phyloP scores from a whole-genome alignment of 2,113 vertebrate genomes.

The Perca flavescens region DNA sequence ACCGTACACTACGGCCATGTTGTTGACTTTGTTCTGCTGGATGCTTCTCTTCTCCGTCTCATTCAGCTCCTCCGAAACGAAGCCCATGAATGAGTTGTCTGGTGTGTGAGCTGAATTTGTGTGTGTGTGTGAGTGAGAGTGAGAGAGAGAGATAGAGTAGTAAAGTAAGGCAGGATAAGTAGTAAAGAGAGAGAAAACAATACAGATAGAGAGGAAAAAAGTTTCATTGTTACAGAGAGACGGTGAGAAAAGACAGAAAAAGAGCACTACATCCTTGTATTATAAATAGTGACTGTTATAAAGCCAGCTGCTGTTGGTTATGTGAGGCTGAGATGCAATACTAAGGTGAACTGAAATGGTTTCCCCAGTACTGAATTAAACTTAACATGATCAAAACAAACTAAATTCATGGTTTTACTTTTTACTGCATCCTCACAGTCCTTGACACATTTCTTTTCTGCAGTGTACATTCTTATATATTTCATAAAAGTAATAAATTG shows the following conservation, averaged over 20 bases:
- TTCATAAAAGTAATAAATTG: constrained; percentile 14
- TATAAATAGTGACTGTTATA: constrained; percentile 46
- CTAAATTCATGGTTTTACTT: background rate
- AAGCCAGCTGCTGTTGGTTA: constrained; percentile 45
- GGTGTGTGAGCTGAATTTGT: constrained; percentile 93
- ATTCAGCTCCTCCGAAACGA: constrained; percentile 95
- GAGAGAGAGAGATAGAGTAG: background rate
- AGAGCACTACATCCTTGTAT: constrained; percentile 33
- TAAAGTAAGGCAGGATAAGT: constrained; percentile 7
- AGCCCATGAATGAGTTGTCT: constrained; percentile 99
- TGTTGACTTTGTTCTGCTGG: constrained; percentile 91
- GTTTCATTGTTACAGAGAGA: constrained; percentile 38
- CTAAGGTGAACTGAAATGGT: background rate
- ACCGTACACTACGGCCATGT: constrained; percentile 97
- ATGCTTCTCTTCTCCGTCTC: constrained; percentile 90
- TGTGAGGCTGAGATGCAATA: background rate
- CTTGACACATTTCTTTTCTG: background rate
- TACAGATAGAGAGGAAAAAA: constrained; percentile 27
- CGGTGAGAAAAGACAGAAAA: constrained; percentile 30
- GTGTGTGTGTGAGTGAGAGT: constrained; percentile 3
- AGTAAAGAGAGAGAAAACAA: constrained; percentile 17
- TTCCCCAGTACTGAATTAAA: background rate
- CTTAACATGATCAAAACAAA: background rate
- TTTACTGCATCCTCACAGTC: background rate
- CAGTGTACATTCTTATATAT: background rate